These are phyloP conservation scores for Zaprionus bogoriensis DNA, from an alignment of 2,888 invertebrate genomes.

Conservation along the genomic window DNA sequence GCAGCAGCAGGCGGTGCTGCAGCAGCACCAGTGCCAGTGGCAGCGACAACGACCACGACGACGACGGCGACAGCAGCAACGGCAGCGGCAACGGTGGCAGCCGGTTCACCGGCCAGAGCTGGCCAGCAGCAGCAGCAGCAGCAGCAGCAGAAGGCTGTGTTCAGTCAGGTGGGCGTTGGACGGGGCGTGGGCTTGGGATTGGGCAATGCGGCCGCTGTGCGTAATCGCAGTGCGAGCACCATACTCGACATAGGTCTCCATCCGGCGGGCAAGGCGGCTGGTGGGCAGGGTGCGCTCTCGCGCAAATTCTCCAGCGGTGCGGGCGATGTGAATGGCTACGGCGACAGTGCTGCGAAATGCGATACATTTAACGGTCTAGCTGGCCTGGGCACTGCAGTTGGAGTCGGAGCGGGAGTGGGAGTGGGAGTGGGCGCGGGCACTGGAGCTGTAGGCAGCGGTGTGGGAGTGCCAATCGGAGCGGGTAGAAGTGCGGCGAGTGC, in stretches of 20 bases:
- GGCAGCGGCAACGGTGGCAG: constrained; percentile 66
- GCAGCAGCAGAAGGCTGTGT: constrained; percentile 32
- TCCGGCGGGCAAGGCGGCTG: constrained; percentile 14
- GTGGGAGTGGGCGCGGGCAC: not conserved
- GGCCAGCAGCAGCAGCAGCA: constrained; percentile 59
- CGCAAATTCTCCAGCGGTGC: constrained; percentile 43
- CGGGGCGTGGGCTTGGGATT: constrained; percentile 29
- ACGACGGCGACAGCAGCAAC: too few relatives aligned
- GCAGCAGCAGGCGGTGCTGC: constrained; percentile 26
- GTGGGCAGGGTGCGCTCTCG: constrained; percentile 21
- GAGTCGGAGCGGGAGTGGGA: constrained; percentile 1
- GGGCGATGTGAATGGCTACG: constrained; percentile 62
- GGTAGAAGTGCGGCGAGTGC: constrained; percentile 19
- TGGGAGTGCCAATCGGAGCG: not conserved
- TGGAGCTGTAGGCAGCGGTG: constrained; percentile 9
- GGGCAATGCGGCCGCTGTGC: constrained; percentile 43
- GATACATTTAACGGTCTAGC: constrained; percentile 55
- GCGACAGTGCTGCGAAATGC: constrained; percentile 53
- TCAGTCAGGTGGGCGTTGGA: constrained; percentile 13
- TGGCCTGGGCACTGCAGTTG: not conserved
- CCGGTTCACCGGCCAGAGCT: constrained; percentile 71
- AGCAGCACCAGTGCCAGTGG: constrained; percentile 75
- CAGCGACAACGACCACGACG: constrained; percentile 64
- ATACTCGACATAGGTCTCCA: constrained; percentile 61
- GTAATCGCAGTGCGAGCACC: constrained; percentile 71